Evolutionary conservation across 92 coral and sea anemone genomes (phyloP), one percentile per base, ranked within the genome.

Genomic region (Virgularia gustaviana): DNA sequence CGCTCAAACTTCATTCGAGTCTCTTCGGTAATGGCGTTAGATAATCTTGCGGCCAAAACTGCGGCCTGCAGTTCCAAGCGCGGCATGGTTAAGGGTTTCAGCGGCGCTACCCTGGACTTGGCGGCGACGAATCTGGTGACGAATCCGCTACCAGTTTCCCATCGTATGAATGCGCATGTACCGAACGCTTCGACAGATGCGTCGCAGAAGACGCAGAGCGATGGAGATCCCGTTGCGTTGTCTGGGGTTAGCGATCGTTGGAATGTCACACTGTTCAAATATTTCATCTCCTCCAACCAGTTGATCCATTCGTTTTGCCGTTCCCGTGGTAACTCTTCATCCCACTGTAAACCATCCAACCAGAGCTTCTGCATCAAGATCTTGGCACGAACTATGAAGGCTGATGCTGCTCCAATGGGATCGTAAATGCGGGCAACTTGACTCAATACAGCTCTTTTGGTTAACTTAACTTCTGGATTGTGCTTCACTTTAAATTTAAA

Each of bases 251-350:
- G 81, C 33, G 65, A 51, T 54, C 81, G 49, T 23, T 77, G 75
- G 51, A 65, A 65, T 49, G 81, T 77, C 27, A 77, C 76, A 30
- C 38, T 23, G 45, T 77, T 65, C 20, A 66, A 34, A 7, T 66
- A 36, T 22, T 77, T 66, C 77, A 77, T 52, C 56, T 66, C 82
- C 67, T 77, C 65, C 44, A 77, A 77, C 65, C 65, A 53, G n/a
- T 49, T 38, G 12, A 36, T 75, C 58, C 73, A 66, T 27, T n/a
- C 20, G 12, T 1, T 16, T 67, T 47, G 74, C 29, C 10, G 36
- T 45, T 49, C 2, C 24, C 42, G 29, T 30, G 60, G 43, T 20
- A 67, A 18, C 19, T 31, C 60, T 63, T 67, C 43, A 42, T 67
- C 82, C 77, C 82, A 78, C 29, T 55, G 66, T 30, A 77, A 30